Percentiles rank a stretch among this genome's conserved stretches.
phyloP scores from a whole-genome alignment of 2,113 vertebrate genomes.

The Spea multiplicata region DNA sequence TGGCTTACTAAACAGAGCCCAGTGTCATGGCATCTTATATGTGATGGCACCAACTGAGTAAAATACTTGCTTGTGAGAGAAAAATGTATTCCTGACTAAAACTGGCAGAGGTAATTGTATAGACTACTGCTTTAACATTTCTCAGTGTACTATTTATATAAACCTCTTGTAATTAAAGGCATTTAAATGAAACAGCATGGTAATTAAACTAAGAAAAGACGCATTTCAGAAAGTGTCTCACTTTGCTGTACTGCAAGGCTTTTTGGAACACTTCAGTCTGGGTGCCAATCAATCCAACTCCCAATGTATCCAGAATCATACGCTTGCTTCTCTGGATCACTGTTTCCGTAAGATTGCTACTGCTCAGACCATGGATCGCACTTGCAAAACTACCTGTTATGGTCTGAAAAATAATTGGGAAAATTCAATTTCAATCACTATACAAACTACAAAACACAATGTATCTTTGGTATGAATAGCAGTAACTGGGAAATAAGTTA shows the following conservation, averaged over 20 bases:
- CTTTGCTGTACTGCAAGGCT: conserved; percentile 78
- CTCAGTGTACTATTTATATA: too few relatives aligned
- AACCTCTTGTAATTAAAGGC: too few relatives aligned
- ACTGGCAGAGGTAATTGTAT: too few relatives aligned
- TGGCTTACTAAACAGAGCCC: too few relatives aligned
- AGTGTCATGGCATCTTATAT: too few relatives aligned
- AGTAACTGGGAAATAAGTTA: too few relatives aligned
- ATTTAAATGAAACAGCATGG: too few relatives aligned
- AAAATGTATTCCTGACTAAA: too few relatives aligned
- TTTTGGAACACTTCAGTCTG: conserved; percentile 79
- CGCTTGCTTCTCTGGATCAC: conserved; percentile 83
- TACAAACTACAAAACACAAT: background rate
- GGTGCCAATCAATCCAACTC: conserved; percentile 83
- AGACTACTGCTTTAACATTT: too few relatives aligned
- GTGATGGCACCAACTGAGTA: too few relatives aligned
- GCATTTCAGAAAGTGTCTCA: conserved; percentile 53
- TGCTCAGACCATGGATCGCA: conserved; percentile 71
- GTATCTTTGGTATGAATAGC: background rate
- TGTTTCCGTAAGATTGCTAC: conserved; percentile 74
- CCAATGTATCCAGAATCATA: conserved; percentile 92
- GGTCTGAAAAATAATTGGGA: conserved; percentile 61
- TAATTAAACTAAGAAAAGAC: too few relatives aligned
- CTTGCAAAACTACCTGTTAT: conserved; percentile 85
- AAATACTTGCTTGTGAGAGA: too few relatives aligned
- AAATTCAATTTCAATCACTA: background rate